Conservation (phyloP, 2,797 vertebrate genomes). For the Gadopsis bispinosus region DNA sequence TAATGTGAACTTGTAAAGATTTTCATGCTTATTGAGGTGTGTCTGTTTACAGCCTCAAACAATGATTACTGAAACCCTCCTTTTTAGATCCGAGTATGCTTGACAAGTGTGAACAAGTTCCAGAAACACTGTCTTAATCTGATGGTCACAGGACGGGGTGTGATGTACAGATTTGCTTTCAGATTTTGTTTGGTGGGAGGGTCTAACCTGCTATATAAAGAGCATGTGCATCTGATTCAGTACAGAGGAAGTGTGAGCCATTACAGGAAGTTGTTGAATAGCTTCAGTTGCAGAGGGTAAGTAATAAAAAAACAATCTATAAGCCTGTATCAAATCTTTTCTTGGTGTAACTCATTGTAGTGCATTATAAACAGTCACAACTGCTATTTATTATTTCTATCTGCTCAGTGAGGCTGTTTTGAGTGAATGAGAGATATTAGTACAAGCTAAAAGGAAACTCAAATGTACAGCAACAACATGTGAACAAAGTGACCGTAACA, state of each 20-base stretch:
- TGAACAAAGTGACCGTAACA: neutral
- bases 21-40: neutral
- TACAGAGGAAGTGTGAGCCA: neutral
- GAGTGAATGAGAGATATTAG: neutral
- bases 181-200: slow-evolving; percentile 37
- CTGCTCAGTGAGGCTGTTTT: neutral
- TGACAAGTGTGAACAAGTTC: neutral
- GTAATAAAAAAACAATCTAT: neutral
- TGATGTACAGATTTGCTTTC: neutral
- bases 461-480: neutral
- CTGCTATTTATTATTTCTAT: neutral
- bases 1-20: slow-evolving; percentile 2
- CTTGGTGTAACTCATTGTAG: neutral
- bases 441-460: slow-evolving; percentile 2
- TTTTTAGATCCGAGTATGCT: neutral
- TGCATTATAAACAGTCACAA: neutral
- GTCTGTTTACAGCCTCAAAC: neutral
- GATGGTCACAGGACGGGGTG: slow-evolving; percentile 5
- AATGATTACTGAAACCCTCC: slow-evolving; percentile 7
- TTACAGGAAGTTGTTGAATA: slow-evolving; percentile 15
- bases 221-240: neutral
- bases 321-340: neutral
- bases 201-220: slow-evolving; percentile 38
- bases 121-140: neutral
- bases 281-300: slow-evolving; percentile 60